Conservation (phyloP, 2,888 invertebrate genomes). For the Scaeva pyrastri region DNA sequence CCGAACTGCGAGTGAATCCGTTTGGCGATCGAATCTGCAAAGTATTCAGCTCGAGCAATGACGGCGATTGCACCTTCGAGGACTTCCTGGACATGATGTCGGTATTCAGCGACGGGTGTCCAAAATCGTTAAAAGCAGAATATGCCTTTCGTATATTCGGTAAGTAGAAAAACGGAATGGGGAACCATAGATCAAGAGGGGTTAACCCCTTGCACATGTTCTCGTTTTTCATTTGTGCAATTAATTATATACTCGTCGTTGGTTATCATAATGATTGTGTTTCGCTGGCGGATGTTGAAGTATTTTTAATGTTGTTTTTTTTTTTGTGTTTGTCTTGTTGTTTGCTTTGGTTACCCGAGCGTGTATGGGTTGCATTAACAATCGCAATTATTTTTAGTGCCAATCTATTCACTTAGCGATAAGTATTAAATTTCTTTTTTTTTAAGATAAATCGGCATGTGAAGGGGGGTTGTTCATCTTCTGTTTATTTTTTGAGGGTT, state of each 20-base stretch:
- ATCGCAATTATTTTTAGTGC: slow-evolving; percentile 37
- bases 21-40: slow-evolving; percentile 96
- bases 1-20: slow-evolving; percentile 95
- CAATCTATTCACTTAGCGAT: slow-evolving; percentile 69
- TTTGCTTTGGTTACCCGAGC: slow-evolving; percentile 2
- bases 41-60: slow-evolving; percentile 94
- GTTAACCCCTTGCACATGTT: not conserved
- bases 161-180: slow-evolving; percentile 82
- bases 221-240: slow-evolving; percentile 15
- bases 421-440: slow-evolving; percentile 58
- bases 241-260: slow-evolving; percentile 33
- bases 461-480: not conserved
- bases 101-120: slow-evolving; percentile 95
- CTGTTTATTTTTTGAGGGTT: not conserved
- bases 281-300: slow-evolving; percentile 14
- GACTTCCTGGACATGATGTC: slow-evolving; percentile 99
- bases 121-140: slow-evolving; percentile 95
- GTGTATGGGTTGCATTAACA: slow-evolving; percentile 17
- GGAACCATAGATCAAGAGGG: too few species aligned
- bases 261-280: slow-evolving; percentile 27
- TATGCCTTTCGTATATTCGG: slow-evolving; percentile 98
- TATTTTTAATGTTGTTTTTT: not conserved
- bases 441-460: slow-evolving; percentile 3
- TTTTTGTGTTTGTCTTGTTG: not conserved
- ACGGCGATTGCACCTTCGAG: slow-evolving; percentile 96